These are phyloP conservation scores for Myotis daubentonii DNA, from an alignment of 2,797 vertebrate species.

Conservation along the genomic window DNA sequence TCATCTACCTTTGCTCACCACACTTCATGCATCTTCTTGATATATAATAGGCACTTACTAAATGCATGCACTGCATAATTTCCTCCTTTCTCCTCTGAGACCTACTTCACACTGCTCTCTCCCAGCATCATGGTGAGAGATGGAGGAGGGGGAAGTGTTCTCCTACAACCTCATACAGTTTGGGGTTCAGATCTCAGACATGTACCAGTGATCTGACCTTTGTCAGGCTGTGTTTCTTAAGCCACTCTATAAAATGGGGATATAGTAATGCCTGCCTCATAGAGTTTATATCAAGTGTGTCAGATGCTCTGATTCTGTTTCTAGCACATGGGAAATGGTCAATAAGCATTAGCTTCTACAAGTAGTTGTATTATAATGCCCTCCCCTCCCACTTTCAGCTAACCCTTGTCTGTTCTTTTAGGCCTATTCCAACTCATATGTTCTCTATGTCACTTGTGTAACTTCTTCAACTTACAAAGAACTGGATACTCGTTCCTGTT, in stretches of 20 bases:
- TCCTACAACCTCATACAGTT: accelerated
- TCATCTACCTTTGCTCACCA: neutral
- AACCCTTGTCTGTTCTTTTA: neutral
- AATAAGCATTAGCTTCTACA: accelerated
- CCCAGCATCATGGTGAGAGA: neutral
- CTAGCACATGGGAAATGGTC: neutral
- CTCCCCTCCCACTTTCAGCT: neutral
- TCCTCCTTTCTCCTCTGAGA: neutral
- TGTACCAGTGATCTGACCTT: neutral
- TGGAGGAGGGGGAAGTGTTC: neutral
- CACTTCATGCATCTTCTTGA: neutral
- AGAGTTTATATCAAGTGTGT: neutral
- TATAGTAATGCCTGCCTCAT: too few species aligned
- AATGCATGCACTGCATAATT: accelerated
- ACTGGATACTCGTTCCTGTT: neutral
- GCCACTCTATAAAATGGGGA: too few species aligned
- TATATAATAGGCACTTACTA: neutral
- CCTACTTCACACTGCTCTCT: neutral
- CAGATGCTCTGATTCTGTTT: neutral
- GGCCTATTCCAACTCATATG: neutral
- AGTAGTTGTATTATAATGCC: neutral
- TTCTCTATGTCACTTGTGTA: neutral
- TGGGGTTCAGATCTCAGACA: neutral
- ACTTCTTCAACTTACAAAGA: neutral
- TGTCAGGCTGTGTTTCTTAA: neutral